These are phyloP conservation scores for Nesoenas mayeri DNA, from an alignment of 2,113 vertebrate genomes.

Conservation along the genomic window DNA sequence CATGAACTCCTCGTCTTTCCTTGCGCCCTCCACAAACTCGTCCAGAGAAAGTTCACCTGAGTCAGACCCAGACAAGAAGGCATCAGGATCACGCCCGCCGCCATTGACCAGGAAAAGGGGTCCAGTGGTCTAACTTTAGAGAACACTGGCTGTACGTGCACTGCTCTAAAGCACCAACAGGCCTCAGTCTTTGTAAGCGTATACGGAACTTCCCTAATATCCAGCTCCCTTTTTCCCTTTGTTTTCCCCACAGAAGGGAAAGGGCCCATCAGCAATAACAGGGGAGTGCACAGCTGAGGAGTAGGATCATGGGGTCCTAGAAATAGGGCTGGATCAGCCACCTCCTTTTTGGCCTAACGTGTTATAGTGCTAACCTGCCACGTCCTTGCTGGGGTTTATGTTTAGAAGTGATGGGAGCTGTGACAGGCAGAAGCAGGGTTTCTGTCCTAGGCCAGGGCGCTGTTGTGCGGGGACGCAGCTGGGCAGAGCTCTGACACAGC, in stretches of 20 bases:
- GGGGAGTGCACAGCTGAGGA: not conserved
- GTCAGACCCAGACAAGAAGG: not conserved
- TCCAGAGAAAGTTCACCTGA: slow-evolving; percentile 89
- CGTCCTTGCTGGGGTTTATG: not conserved
- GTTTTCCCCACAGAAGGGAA: not conserved
- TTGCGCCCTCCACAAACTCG: slow-evolving; percentile 89
- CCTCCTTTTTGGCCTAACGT: not conserved
- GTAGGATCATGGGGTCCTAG: not conserved
- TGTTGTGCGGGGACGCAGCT: not conserved
- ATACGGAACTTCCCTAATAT: not conserved
- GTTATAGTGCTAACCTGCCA: not conserved
- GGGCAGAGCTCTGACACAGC: not conserved
- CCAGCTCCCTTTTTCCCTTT: not conserved
- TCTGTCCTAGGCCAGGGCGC: not conserved
- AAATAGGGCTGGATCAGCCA: not conserved
- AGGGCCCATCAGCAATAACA: not conserved
- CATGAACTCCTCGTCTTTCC: slow-evolving; percentile 87
- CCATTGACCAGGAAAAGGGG: not conserved
- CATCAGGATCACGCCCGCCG: not conserved
- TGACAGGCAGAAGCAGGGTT: not conserved
- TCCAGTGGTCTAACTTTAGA: not conserved
- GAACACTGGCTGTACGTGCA: not conserved
- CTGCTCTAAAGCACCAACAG: not conserved
- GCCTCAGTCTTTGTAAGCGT: not conserved
- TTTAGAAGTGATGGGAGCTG: not conserved